These are phyloP conservation scores for Amorpha juglandis DNA, from an alignment of 2,888 invertebrate species.

Conservation along the genomic window DNA sequence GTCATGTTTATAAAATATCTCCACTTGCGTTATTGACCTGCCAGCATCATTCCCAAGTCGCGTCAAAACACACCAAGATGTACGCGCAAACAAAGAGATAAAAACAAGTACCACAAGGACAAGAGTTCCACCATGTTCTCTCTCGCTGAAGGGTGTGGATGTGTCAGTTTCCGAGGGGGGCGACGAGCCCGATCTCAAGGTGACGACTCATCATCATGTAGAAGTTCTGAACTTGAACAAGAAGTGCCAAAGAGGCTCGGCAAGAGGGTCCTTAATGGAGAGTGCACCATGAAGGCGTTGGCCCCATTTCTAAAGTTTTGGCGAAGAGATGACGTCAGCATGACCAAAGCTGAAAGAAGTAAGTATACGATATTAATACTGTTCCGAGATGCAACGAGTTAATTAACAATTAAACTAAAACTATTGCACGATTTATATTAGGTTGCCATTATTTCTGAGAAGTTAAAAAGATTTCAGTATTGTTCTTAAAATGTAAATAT, in stretches of 20 bases:
- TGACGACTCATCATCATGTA: conserved; percentile 77
- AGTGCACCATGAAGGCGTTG: conserved; percentile 81
- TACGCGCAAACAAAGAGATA: conserved; percentile 80
- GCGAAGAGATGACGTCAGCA: conserved; percentile 88
- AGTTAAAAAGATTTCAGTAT: too few species aligned
- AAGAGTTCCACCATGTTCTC: conserved; percentile 80
- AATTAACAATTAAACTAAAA: not conserved
- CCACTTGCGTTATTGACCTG: conserved; percentile 29
- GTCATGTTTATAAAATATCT: conserved; percentile 43
- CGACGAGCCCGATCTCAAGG: conserved; percentile 69
- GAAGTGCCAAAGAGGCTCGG: conserved; percentile 73
- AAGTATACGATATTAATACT: conserved; percentile 56
- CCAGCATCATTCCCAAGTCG: conserved; percentile 71
- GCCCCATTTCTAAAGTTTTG: conserved; percentile 88
- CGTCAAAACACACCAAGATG: conserved; percentile 74
- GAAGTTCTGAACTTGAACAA: conserved; percentile 80
- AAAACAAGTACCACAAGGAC: conserved; percentile 72
- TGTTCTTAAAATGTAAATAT: too few species aligned
- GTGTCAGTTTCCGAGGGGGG: conserved; percentile 74
- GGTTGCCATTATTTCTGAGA: not conserved
- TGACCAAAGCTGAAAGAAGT: conserved; percentile 91
- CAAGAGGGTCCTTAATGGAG: conserved; percentile 67
- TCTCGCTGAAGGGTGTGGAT: conserved; percentile 77
- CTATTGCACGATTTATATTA: not conserved
- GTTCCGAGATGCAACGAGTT: not conserved